Conservation (phyloP, 23 tunicate genomes). For the Trididemnum clinides region DNA sequence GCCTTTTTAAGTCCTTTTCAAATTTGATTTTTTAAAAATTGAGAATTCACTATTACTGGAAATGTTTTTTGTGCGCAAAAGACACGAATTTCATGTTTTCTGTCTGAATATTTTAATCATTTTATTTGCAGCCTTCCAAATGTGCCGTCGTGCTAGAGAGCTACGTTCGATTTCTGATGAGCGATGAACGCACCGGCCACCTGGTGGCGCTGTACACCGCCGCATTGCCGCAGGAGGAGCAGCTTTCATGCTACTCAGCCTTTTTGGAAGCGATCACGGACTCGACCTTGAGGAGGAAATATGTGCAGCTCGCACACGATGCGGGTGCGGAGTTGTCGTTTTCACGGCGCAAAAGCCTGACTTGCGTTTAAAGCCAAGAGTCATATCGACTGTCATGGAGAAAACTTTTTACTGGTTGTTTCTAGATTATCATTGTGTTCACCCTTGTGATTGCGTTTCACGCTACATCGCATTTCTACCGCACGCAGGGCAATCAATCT, state of each 20-base stretch:
- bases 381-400: too few species aligned
- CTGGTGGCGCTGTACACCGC: conserved; percentile 86
- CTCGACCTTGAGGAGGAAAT: conserved; percentile 49
- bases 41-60: too few species aligned
- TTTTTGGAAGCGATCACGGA: conserved; percentile 72
- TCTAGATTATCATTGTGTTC: too few species aligned
- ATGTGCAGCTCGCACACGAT: conserved; percentile 58
- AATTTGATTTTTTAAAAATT: too few species aligned
- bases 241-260: conserved; percentile 52
- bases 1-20: too few species aligned
- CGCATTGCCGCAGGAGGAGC: conserved; percentile 44
- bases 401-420: too few species aligned
- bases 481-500: too few species aligned
- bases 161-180: conserved; percentile 53
- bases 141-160: conserved; percentile 57
- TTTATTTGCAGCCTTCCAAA: conserved; percentile 12
- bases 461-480: too few species aligned
- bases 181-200: conserved; percentile 55
- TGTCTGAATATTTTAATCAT: not conserved
- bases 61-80: not conserved
- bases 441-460: too few species aligned
- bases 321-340: conserved; percentile 50
- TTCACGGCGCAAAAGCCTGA: not conserved
- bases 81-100: not conserved
- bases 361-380: too few species aligned